Conservation (phyloP, 2,888 invertebrate species). For the Trypoxylon attenuatum region DNA sequence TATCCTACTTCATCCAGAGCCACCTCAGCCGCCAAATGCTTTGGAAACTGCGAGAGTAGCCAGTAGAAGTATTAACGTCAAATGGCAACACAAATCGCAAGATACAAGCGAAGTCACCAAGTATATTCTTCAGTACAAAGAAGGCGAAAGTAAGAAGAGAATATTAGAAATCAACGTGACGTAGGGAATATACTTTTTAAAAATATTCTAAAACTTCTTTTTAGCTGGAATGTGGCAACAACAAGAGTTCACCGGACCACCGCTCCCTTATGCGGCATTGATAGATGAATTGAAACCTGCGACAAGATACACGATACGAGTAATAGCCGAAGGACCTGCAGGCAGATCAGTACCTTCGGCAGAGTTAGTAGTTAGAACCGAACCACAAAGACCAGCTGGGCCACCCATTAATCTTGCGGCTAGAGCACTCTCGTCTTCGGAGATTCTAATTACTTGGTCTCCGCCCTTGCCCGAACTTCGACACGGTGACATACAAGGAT, state of each 20-base stretch:
- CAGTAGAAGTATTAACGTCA: conserved; percentile 84
- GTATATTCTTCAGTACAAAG: conserved; percentile 82
- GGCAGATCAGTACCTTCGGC: conserved; percentile 82
- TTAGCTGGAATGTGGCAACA: conserved; percentile 80
- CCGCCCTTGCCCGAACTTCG: conserved; percentile 82
- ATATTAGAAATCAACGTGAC: too few species aligned
- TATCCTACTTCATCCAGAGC: conserved; percentile 76
- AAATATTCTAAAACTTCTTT: neutral
- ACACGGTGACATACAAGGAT: conserved; percentile 86
- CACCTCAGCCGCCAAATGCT: conserved; percentile 82
- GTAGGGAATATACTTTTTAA: too few species aligned
- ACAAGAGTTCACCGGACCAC: conserved; percentile 80
- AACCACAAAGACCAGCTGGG: conserved; percentile 83
- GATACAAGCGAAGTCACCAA: conserved; percentile 84
- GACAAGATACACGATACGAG: conserved; percentile 82
- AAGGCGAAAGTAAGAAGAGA: conserved; percentile 79
- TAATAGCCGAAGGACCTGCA: conserved; percentile 85
- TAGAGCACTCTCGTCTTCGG: conserved; percentile 83
- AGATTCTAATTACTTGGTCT: conserved; percentile 84
- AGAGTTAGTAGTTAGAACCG: conserved; percentile 80
- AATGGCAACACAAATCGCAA: conserved; percentile 83
- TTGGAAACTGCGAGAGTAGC: conserved; percentile 82
- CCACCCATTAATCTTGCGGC: conserved; percentile 82
- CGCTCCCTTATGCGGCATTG: conserved; percentile 79
- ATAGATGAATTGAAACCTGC: conserved; percentile 84